These are phyloP conservation scores for Tympanoctomys barrerae DNA, from an alignment of 2,797 vertebrate genomes.

Conservation along the genomic window DNA sequence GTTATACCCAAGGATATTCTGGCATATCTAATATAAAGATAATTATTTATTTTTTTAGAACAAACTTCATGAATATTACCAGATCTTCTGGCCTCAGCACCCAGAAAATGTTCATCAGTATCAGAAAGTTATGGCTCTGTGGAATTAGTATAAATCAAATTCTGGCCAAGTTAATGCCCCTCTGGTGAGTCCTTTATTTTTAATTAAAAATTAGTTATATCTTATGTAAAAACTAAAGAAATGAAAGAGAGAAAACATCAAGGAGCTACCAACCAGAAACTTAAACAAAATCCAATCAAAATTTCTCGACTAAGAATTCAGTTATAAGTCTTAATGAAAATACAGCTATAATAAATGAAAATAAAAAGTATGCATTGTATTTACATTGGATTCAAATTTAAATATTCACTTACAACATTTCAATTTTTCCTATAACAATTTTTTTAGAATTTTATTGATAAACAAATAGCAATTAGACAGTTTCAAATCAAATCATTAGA, in stretches of 20 bases:
- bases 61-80: slow-evolving; percentile 40
- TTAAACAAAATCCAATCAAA: slow-evolving; percentile 41
- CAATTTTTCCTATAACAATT: background rate
- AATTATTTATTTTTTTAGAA: slow-evolving; percentile 58
- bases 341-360: background rate
- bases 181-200: slow-evolving; percentile 49
- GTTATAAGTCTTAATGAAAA: background rate
- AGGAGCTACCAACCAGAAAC: background rate
- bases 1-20: background rate
- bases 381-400: slow-evolving; percentile 10
- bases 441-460: no score
- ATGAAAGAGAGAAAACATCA: slow-evolving; percentile 7
- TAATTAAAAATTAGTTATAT: background rate
- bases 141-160: background rate
- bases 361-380: background rate
- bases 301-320: slow-evolving; percentile 32
- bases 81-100: background rate
- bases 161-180: background rate
- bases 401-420: background rate
- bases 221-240: background rate
- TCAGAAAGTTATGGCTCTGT: background rate
- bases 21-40: background rate
- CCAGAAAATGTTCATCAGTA: background rate
- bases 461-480: no score
- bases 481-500: no score